Evolutionary conservation across 2,888 invertebrate species (phyloP).

Genomic region (Lacanobia wlatinum): DNA sequence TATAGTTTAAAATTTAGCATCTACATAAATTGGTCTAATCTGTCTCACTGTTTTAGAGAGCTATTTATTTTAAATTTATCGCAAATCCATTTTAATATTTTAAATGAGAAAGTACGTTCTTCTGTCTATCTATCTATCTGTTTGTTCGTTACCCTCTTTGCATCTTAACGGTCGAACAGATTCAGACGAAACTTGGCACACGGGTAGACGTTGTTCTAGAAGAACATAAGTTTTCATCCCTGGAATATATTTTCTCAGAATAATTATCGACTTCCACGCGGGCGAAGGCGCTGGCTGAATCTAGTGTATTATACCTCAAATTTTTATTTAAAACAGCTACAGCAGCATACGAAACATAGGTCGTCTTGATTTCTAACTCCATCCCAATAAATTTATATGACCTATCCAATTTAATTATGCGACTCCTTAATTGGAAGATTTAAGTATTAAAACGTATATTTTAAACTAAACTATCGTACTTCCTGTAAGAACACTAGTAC

Average conservation of each 20-base stretch:
- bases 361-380: constrained; percentile 1
- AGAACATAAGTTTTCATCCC: too few relatives aligned
- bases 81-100: too few relatives aligned
- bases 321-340: constrained; percentile 1
- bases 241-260: too few relatives aligned
- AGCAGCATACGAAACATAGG: background rate
- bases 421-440: constrained; percentile 36
- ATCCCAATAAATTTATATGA: constrained; percentile 15
- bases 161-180: too few relatives aligned
- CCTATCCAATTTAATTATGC: constrained; percentile 27
- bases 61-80: background rate
- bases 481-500: constrained; percentile 44
- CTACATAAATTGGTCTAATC: background rate
- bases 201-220: too few relatives aligned
- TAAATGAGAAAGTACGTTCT: too few relatives aligned
- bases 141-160: too few relatives aligned
- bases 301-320: background rate
- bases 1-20: background rate
- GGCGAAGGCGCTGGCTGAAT: too few relatives aligned
- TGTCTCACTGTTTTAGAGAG: background rate
- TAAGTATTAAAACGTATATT: constrained; percentile 23
- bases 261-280: too few relatives aligned
- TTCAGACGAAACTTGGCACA: too few relatives aligned
- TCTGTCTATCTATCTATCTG: too few relatives aligned
- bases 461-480: constrained; percentile 35